These are phyloP conservation scores for Emmelina monodactyla DNA, from an alignment of 2,888 invertebrate species.

Conservation along the genomic window DNA sequence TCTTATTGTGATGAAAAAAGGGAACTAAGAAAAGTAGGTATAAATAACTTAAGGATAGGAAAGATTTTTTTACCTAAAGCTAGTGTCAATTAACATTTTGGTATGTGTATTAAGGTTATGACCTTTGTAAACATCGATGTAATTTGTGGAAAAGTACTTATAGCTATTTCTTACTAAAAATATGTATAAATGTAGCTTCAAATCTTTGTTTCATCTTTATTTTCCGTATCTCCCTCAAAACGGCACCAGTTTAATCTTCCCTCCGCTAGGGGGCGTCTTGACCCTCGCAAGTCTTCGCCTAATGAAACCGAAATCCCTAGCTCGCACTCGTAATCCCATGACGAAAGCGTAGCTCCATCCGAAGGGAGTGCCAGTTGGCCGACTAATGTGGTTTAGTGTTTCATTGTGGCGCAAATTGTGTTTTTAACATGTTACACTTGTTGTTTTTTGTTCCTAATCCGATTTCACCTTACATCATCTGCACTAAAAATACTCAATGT, in stretches of 20 bases:
- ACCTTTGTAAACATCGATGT: no score
- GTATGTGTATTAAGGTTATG: no score
- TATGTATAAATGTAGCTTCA: no score
- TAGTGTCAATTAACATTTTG: no score
- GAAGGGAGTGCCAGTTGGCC: slow-evolving; percentile 57
- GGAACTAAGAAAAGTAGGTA: no score
- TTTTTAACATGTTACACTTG: slow-evolving; percentile 39
- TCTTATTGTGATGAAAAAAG: no score
- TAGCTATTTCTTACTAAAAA: no score
- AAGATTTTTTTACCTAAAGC: no score
- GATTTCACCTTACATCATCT: no score
- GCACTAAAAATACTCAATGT: background rate
- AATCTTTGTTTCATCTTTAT: no score
- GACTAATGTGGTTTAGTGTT: slow-evolving; percentile 62
- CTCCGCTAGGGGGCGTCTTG: slow-evolving; percentile 8
- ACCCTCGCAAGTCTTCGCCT: slow-evolving; percentile 28
- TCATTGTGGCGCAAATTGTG: slow-evolving; percentile 57
- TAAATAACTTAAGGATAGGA: no score
- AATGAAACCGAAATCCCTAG: slow-evolving; percentile 67
- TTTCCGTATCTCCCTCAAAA: background rate
- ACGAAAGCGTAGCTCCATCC: slow-evolving; percentile 43
- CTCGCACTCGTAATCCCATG: slow-evolving; percentile 62
- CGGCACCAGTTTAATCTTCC: slow-evolving; percentile 1
- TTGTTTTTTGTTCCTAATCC: slow-evolving; percentile 42
- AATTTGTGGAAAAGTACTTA: no score